These are phyloP conservation scores for Resseliella maxima DNA, from an alignment of 2,888 invertebrate species.

Conservation along the genomic window DNA sequence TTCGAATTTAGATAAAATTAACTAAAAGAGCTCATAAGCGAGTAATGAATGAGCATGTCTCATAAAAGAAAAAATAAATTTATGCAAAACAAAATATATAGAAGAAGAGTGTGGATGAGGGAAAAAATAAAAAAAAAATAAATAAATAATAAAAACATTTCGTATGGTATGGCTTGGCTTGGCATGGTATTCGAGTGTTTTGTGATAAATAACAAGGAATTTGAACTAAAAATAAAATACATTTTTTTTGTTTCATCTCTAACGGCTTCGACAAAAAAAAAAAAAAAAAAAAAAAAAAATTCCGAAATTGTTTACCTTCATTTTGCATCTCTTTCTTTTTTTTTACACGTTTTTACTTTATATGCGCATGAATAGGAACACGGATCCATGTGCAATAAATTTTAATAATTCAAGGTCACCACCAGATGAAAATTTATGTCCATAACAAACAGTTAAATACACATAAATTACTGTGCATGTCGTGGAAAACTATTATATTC, in stretches of 20 bases:
- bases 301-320: constrained; percentile 7
- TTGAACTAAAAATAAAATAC: constrained; percentile 40
- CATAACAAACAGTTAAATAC: constrained; percentile 55
- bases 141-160: too few relatives aligned
- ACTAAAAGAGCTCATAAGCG: not conserved
- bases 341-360: not conserved
- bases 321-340: not conserved
- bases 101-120: too few relatives aligned
- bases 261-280: not conserved
- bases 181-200: not conserved
- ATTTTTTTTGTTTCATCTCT: not conserved
- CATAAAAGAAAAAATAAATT: not conserved
- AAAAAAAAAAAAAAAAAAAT: too few relatives aligned
- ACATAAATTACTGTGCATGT: constrained; percentile 50
- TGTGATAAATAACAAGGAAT: constrained; percentile 26
- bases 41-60: not conserved
- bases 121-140: too few relatives aligned
- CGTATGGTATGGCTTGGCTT: too few relatives aligned
- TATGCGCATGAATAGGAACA: not conserved
- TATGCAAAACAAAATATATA: not conserved
- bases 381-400: constrained; percentile 44
- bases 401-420: constrained; percentile 54
- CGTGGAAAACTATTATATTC: constrained; percentile 49
- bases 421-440: constrained; percentile 55
- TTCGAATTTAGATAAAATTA: too few relatives aligned